These are phyloP conservation scores for Eulemur macaco DNA, from an alignment of 2,113 vertebrate genomes.

Conservation along the genomic window DNA sequence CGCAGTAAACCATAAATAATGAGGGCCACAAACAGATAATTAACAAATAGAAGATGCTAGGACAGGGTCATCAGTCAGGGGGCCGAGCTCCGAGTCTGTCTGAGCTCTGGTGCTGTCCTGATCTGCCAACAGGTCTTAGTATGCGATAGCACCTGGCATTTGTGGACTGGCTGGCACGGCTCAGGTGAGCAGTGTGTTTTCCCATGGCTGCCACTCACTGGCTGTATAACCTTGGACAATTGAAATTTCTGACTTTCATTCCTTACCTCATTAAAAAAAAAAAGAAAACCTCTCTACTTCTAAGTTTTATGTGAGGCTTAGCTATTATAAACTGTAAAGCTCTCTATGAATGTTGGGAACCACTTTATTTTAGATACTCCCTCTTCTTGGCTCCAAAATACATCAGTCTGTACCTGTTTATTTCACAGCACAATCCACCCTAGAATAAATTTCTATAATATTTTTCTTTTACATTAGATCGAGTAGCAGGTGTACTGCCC, in stretches of 20 bases:
- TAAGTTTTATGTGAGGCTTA: not conserved
- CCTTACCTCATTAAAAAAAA: not conserved
- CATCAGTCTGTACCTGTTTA: not conserved
- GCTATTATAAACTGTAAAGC: not conserved
- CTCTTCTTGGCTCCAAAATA: not conserved
- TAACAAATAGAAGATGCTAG: not conserved
- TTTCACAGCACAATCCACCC: not conserved
- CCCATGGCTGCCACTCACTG: not conserved
- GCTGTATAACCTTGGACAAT: not conserved
- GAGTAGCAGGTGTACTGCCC: not conserved
- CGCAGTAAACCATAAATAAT: not conserved
- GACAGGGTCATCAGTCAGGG: not conserved
- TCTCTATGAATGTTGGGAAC: not conserved
- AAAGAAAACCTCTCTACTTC: not conserved
- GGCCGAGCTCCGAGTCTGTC: not conserved
- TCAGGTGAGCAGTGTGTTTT: not conserved
- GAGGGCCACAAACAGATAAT: not conserved
- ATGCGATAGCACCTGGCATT: fast-evolving
- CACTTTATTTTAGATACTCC: not conserved
- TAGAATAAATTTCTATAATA: not conserved
- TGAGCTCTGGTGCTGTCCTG: not conserved
- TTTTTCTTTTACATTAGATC: not conserved
- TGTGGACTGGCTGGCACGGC: not conserved
- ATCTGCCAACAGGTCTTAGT: fast-evolving
- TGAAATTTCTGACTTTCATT: not conserved